Evolutionary conservation across 2,113 vertebrate species (phyloP).

Genomic region (Blennius ocellaris): DNA sequence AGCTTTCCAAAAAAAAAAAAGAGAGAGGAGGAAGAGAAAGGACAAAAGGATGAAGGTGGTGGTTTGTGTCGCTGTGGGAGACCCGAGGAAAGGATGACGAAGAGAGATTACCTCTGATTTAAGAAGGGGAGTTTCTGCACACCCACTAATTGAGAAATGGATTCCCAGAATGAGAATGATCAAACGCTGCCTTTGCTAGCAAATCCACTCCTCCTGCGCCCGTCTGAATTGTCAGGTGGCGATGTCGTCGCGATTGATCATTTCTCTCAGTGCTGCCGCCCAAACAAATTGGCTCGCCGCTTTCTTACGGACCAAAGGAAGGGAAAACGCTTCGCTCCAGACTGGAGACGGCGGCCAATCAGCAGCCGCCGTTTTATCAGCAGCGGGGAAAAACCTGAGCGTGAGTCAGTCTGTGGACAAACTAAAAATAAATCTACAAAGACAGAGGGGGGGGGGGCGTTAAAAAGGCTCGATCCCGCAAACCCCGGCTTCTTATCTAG

Average conservation of each 20-base stretch:
- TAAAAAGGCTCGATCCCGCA: conserved; percentile 3
- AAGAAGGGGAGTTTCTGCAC: background rate
- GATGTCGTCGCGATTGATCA: background rate
- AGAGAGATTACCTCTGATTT: conserved; percentile 34
- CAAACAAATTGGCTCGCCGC: conserved; percentile 2
- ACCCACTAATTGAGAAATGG: conserved; percentile 28
- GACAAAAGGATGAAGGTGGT: conserved; percentile 5
- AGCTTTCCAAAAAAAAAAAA: conserved; percentile 1
- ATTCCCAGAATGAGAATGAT: conserved; percentile 12
- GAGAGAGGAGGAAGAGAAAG: background rate
- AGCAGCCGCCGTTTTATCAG: conserved; percentile 23
- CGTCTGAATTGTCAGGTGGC: background rate
- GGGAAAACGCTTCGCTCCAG: background rate
- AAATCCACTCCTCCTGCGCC: conserved; percentile 1
- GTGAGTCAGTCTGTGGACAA: conserved; percentile 8
- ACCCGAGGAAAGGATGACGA: conserved; percentile 9
- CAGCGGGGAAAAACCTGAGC: conserved; percentile 7
- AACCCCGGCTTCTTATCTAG: conserved; percentile 26
- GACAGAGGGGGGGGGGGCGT: background rate
- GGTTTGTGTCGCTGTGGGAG: conserved; percentile 23
- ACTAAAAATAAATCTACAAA: conserved; percentile 31
- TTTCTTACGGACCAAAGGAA: background rate
- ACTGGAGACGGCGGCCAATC: background rate
- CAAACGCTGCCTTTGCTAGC: conserved; percentile 1
- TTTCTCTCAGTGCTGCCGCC: conserved; percentile 4